Evolutionary conservation across 2,888 invertebrate species (phyloP).

Genomic region (Drosophila borborema): DNA sequence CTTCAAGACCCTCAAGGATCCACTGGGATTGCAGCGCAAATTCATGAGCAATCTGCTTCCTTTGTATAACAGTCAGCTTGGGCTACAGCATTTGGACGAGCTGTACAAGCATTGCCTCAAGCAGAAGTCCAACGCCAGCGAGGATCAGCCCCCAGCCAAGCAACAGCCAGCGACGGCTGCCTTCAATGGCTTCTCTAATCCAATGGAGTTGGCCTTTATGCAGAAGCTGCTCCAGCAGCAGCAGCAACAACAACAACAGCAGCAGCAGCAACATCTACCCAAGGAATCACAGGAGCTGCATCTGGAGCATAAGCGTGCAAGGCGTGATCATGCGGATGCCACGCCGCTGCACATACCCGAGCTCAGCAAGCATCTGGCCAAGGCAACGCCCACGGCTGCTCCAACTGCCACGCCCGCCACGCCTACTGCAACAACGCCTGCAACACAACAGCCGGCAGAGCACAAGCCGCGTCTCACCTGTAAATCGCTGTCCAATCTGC

Average conservation of each 20-base stretch:
- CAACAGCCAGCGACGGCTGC: constrained; percentile 13
- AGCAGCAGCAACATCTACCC: constrained; percentile 45
- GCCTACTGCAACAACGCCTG: constrained; percentile 32
- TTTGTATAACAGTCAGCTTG: constrained; percentile 68
- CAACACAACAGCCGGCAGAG: constrained; percentile 66
- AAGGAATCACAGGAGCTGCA: constrained; percentile 67
- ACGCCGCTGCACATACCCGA: constrained; percentile 58
- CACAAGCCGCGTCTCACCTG: constrained; percentile 88
- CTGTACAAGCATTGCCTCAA: constrained; percentile 73
- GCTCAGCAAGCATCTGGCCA: constrained; percentile 79
- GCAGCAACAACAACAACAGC: constrained; percentile 84
- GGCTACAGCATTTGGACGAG: constrained; percentile 68
- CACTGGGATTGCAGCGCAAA: constrained; percentile 71
- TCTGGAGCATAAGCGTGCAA: constrained; percentile 62
- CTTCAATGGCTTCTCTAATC: constrained; percentile 74
- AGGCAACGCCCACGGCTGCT: constrained; percentile 15
- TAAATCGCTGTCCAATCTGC: constrained; percentile 88
- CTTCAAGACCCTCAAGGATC: constrained; percentile 84
- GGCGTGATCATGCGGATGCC: constrained; percentile 53
- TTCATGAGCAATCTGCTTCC: constrained; percentile 77
- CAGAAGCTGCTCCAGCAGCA: constrained; percentile 88
- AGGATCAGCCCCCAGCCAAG: constrained; percentile 29
- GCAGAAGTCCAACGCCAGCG: constrained; percentile 85
- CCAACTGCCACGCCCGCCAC: constrained; percentile 26
- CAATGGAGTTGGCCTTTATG: constrained; percentile 87